Evolutionary conservation across 2,113 vertebrate species (phyloP).

Genomic region (zebrafish (Danio rerio)): GRCz12tu NC_133178.1:35325501-35326000

Average conservation of each 20-base stretch:
- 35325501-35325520: no score
- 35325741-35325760: slow-evolving; percentile 91
- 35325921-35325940: slow-evolving; percentile 90
- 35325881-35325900: slow-evolving; percentile 73
- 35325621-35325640: not conserved
- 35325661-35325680: slow-evolving; percentile 66
- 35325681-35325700: slow-evolving; percentile 83
- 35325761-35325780: slow-evolving; percentile 89
- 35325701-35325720: slow-evolving; percentile 93
- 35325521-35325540: not conserved
- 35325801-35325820: slow-evolving; percentile 60
- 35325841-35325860: not conserved
- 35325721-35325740: slow-evolving; percentile 96
- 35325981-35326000: slow-evolving; percentile 80
- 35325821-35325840: not conserved
- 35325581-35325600: slow-evolving; percentile 1
- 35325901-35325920: slow-evolving; percentile 89
- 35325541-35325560: slow-evolving; percentile 92
- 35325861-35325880: no score
- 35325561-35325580: slow-evolving; percentile 81
- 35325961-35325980: slow-evolving; percentile 89
- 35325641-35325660: not conserved
- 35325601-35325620: not conserved
- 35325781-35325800: slow-evolving; percentile 82
- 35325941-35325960: slow-evolving; percentile 76